A percentile compares a stretch with the other conserved stretches of the same genome.
phyloP scores from a whole-genome alignment of 2,113 vertebrate genomes.

The Lutjanus erythropterus region DNA sequence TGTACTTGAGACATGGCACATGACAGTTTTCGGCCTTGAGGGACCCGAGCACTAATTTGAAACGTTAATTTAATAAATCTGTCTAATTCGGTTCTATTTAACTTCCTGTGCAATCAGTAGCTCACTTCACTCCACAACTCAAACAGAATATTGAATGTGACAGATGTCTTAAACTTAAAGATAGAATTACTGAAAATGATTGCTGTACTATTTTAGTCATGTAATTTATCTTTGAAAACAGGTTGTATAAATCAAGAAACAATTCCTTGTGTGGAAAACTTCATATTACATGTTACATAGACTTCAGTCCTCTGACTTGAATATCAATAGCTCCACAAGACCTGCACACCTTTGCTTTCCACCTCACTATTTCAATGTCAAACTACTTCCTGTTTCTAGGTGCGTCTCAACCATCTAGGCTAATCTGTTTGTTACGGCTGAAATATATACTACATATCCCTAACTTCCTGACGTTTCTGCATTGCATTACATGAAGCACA shows the following conservation, averaged over 20 bases:
- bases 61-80: slow-evolving; percentile 16
- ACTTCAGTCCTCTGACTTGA: neutral
- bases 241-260: too few relatives aligned
- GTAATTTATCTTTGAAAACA: neutral
- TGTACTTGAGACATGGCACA: slow-evolving; percentile 5
- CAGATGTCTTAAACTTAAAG: neutral
- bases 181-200: neutral
- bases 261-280: too few relatives aligned
- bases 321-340: neutral
- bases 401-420: neutral
- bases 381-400: neutral
- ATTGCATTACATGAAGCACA: neutral
- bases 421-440: neutral
- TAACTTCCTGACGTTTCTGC: neutral
- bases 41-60: too few relatives aligned
- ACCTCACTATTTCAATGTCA: neutral
- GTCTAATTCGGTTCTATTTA: slow-evolving; percentile 3
- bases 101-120: slow-evolving; percentile 2
- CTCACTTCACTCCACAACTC: neutral
- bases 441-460: neutral
- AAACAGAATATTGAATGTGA: neutral
- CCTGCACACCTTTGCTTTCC: neutral
- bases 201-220: neutral
- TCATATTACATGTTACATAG: too few relatives aligned
- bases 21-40: slow-evolving; percentile 20